phyloP scores from a whole-genome alignment of 2,888 invertebrate species.

The Sphecodes monilicornis region DNA sequence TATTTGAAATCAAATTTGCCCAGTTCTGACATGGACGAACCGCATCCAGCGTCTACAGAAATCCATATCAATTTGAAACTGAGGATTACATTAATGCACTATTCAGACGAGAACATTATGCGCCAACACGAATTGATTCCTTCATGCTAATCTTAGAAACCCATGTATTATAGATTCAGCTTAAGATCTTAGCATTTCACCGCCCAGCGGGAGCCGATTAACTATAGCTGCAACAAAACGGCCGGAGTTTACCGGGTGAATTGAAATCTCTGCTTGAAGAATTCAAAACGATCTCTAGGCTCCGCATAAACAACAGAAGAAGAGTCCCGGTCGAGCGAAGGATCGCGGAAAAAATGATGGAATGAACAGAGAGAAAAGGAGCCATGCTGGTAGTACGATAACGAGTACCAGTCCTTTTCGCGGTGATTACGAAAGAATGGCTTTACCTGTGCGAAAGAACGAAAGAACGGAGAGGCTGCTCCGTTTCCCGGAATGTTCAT shows the following conservation, averaged over 20 bases:
- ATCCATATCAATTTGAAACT: background rate
- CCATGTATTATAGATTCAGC: background rate
- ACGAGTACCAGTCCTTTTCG: conserved; percentile 46
- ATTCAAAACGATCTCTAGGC: conserved; percentile 16
- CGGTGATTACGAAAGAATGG: conserved; percentile 16
- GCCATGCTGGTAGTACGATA: conserved; percentile 23
- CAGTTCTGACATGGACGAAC: too few species aligned
- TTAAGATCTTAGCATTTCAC: background rate
- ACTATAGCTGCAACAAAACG: conserved; percentile 10
- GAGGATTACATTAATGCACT: background rate
- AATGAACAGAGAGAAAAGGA: conserved; percentile 14
- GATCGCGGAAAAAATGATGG: background rate
- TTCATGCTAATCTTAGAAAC: background rate
- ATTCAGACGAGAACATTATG: background rate
- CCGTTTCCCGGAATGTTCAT: conserved; percentile 54
- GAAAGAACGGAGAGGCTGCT: conserved; percentile 8
- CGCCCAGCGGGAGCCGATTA: background rate
- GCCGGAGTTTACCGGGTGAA: conserved; percentile 31
- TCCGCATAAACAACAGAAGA: conserved; percentile 12
- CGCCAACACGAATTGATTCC: background rate
- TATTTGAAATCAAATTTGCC: too few species aligned
- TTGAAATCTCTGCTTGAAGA: conserved; percentile 15
- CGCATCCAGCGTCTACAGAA: background rate
- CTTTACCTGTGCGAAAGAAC: conserved; percentile 13
- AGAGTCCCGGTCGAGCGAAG: background rate